phyloP scores from a whole-genome alignment of 2,113 vertebrate genomes.

The Chinchilla lanigera region DNA sequence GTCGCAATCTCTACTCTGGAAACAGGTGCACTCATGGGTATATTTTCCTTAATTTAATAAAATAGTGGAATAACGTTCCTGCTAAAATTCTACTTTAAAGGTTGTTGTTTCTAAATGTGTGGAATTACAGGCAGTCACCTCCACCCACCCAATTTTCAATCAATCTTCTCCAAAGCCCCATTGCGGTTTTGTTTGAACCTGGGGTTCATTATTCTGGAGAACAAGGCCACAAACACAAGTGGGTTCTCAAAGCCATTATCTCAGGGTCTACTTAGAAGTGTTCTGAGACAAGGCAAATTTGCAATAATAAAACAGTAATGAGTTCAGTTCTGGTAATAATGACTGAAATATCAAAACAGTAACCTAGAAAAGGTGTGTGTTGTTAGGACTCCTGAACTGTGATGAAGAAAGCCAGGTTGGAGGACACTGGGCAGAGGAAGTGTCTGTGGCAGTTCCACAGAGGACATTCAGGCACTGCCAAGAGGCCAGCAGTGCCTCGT shows the following conservation, averaged over 20 bases:
- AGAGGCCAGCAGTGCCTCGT: background rate
- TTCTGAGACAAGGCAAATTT: background rate
- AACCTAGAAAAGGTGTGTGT: background rate
- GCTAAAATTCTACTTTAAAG: background rate
- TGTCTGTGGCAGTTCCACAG: background rate
- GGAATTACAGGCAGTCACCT: background rate
- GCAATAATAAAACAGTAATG: background rate
- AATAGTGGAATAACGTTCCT: background rate
- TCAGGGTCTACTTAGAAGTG: background rate
- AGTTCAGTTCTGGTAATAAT: background rate
- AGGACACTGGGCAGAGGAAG: background rate
- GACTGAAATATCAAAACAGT: background rate
- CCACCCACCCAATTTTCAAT: background rate
- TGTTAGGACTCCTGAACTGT: background rate
- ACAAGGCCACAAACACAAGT: background rate
- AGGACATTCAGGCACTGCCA: rapidly evolving
- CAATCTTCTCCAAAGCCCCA: background rate
- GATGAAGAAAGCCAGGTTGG: background rate
- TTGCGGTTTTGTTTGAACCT: background rate
- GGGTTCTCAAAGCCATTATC: background rate
- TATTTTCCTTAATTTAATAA: background rate
- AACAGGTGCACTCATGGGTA: background rate
- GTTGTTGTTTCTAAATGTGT: background rate
- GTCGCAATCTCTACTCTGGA: background rate
- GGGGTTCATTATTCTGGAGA: background rate